Percentiles rank a stretch among this genome's conserved stretches.
Conservation (phyloP, 2,113 vertebrate species). For the Phrynosoma blainvillii region DNA sequence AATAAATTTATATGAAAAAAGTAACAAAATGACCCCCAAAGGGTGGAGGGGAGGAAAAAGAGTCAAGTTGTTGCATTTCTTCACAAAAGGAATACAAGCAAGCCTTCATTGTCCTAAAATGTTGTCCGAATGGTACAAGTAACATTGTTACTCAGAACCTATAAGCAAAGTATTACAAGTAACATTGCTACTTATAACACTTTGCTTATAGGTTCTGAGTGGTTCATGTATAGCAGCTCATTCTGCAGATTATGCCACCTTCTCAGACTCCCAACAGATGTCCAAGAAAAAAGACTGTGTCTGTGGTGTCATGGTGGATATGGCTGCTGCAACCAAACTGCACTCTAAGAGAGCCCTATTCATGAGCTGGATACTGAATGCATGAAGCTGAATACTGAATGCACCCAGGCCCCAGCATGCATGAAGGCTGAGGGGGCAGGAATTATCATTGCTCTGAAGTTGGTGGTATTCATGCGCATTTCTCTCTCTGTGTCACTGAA, state of each 20-base stretch:
- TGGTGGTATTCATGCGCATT: neutral
- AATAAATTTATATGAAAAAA: neutral
- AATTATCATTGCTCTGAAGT: neutral
- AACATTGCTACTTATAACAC: too few species aligned
- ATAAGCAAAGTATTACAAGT: too few species aligned
- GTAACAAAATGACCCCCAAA: neutral
- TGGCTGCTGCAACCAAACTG: neutral
- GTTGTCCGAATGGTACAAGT: too few species aligned
- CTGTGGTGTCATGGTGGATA: too few species aligned
- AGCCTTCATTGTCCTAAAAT: too few species aligned
- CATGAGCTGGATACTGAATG: neutral
- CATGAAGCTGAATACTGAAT: neutral
- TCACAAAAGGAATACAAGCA: too few species aligned
- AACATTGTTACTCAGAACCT: too few species aligned
- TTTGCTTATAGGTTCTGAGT: neutral
- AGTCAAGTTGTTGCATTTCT: too few species aligned
- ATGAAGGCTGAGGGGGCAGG: neutral
- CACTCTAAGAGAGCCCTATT: neutral
- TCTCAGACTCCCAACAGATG: neutral
- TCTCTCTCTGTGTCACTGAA: neutral
- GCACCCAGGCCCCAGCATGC: neutral
- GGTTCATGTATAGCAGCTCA: neutral
- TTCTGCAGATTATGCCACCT: neutral
- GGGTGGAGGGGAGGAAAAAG: neutral
- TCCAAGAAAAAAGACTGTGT: neutral